Conservation (phyloP, 92 coral and sea anemone genomes). For the Porites cylindrica region DNA sequence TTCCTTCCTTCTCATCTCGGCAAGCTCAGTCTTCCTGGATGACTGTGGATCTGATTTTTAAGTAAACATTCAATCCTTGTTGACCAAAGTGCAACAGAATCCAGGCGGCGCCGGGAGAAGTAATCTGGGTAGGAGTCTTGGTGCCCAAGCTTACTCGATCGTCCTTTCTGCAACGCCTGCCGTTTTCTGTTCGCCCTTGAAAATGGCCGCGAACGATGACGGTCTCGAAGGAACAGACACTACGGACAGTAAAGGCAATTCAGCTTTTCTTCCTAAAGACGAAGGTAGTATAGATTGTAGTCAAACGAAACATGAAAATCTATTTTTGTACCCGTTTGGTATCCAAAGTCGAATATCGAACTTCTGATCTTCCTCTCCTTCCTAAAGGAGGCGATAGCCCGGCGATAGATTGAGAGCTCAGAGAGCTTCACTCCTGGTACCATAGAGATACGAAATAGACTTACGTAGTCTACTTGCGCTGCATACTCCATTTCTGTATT, state of each 20-base stretch:
- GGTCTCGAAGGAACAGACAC: neutral
- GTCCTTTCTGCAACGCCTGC: neutral
- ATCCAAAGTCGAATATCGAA: too few relatives aligned
- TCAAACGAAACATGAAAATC: neutral
- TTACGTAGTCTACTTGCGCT: too few relatives aligned
- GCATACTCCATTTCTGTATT: too few relatives aligned
- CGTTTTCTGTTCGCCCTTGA: neutral
- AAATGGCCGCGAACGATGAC: slow-evolving; percentile 15
- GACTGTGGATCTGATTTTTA: too few relatives aligned
- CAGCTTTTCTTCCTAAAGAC: slow-evolving; percentile 11
- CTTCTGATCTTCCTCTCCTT: too few relatives aligned
- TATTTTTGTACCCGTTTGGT: too few relatives aligned
- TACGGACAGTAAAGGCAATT: neutral
- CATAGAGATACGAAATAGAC: too few relatives aligned
- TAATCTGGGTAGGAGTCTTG: neutral
- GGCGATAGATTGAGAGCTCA: too few relatives aligned
- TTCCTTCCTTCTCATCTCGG: neutral
- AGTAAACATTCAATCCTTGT: neutral
- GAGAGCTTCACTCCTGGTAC: too few relatives aligned
- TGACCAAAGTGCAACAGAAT: too few relatives aligned
- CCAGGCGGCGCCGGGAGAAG: neutral
- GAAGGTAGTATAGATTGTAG: slow-evolving; percentile 1
- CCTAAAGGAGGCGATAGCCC: too few relatives aligned
- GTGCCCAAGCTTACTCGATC: neutral
- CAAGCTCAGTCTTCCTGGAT: neutral